Percentiles rank a stretch among this genome's conserved stretches.
These are phyloP conservation scores for Selene dorsalis DNA, from an alignment of 2,797 vertebrate species.

Conservation along the genomic window DNA sequence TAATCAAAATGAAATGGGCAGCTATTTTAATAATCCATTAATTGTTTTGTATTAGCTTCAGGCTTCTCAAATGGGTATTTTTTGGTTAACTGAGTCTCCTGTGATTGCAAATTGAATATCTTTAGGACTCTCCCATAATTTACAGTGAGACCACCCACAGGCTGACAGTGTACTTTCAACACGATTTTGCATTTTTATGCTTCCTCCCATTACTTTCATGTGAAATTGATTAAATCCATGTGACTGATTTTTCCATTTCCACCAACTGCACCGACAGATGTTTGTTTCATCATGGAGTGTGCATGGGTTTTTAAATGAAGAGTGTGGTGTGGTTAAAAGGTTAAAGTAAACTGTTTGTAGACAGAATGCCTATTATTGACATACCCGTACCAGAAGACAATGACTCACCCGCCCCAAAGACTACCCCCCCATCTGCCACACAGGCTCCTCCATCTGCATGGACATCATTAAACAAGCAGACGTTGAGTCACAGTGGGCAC, in stretches of 20 bases:
- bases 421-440: slow-evolving; percentile 42
- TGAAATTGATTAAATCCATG: background rate
- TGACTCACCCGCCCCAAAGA: slow-evolving; percentile 13
- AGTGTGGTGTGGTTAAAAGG: slow-evolving; percentile 9
- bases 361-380: slow-evolving; percentile 23
- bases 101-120: background rate
- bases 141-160: background rate
- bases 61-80: background rate
- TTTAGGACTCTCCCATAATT: background rate
- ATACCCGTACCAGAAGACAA: slow-evolving; percentile 26
- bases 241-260: background rate
- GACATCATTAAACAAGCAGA: slow-evolving; percentile 39
- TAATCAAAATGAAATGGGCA: no score
- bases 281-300: background rate
- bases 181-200: background rate
- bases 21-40: background rate
- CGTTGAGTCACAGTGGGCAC: slow-evolving; percentile 6
- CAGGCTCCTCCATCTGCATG: slow-evolving; percentile 42
- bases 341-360: background rate
- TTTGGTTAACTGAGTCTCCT: background rate
- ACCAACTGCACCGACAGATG: background rate
- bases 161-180: background rate
- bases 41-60: background rate
- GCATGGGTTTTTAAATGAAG: background rate
- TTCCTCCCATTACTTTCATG: background rate